A percentile compares a stretch with the other conserved stretches of the same genome.
Conservation (phyloP, 2,888 invertebrate genomes). For the Cataglyphis cursor region DNA sequence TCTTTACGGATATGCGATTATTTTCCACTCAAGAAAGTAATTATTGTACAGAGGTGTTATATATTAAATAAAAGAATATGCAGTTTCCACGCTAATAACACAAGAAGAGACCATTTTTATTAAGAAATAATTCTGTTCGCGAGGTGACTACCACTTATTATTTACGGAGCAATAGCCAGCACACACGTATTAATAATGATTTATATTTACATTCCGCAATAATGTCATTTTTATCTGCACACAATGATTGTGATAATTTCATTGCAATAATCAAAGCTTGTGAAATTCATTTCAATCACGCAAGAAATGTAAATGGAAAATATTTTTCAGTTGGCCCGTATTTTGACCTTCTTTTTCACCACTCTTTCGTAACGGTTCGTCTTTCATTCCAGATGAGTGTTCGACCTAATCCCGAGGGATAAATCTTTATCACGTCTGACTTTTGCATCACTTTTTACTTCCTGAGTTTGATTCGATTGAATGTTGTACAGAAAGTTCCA, state of each 20-base stretch:
- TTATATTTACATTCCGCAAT: slow-evolving; percentile 26
- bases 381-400: slow-evolving; percentile 71
- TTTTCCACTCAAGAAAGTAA: not conserved
- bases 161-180: slow-evolving; percentile 17
- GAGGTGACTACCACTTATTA: slow-evolving; percentile 18
- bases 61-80: not conserved
- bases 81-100: not conserved
- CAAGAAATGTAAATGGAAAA: not conserved
- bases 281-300: slow-evolving; percentile 7
- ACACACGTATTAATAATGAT: slow-evolving; percentile 25
- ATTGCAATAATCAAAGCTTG: not conserved
- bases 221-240: slow-evolving; percentile 10
- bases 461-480: slow-evolving; percentile 75
- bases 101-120: slow-evolving; percentile 15
- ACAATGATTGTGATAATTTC: not conserved
- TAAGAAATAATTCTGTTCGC: slow-evolving; percentile 2
- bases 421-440: slow-evolving; percentile 74
- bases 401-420: slow-evolving; percentile 73
- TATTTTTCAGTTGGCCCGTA: slow-evolving; percentile 24
- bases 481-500: slow-evolving; percentile 59
- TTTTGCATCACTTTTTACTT: slow-evolving; percentile 65
- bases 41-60: not conserved
- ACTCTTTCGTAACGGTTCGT: slow-evolving; percentile 23
- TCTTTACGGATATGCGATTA: not conserved
- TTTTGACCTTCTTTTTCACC: slow-evolving; percentile 6